Conservation (phyloP, 35 echinoderm and acorn worm genomes). For the Chiridota heheva region DNA sequence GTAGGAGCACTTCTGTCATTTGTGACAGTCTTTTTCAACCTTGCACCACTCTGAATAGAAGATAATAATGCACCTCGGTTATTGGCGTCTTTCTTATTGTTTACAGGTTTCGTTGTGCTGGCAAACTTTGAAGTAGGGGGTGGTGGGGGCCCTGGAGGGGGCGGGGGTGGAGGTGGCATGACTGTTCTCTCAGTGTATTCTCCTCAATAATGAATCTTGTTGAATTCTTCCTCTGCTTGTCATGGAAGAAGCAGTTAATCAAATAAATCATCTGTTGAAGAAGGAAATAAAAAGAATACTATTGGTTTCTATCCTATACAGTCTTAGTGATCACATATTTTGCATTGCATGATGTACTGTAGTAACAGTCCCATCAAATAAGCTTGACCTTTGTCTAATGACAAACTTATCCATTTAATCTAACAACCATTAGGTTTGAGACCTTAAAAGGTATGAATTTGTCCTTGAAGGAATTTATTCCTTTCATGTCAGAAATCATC, state of each 20-base stretch:
- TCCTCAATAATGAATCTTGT: not conserved
- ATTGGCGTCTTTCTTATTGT: slow-evolving; percentile 50
- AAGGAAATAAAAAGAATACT: not conserved
- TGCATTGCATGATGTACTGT: too few species aligned
- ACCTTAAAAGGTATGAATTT: too few species aligned
- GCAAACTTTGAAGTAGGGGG: slow-evolving; percentile 82
- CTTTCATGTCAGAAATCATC: too few species aligned
- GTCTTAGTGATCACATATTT: too few species aligned
- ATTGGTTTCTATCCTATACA: too few species aligned
- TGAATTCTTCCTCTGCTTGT: not conserved
- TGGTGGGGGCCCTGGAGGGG: slow-evolving; percentile 70
- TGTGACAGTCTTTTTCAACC: slow-evolving; percentile 81
- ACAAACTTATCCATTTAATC: too few species aligned
- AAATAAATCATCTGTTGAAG: not conserved
- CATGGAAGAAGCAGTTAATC: not conserved
- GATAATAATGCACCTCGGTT: slow-evolving; percentile 54
- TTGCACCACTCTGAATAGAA: slow-evolving; percentile 76
- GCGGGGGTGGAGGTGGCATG: slow-evolving; percentile 36
- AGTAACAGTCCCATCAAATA: too few species aligned
- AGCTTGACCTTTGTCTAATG: too few species aligned
- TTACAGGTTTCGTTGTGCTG: too few species aligned
- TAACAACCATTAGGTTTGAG: too few species aligned
- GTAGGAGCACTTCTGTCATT: slow-evolving; percentile 70
- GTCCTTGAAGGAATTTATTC: too few species aligned
- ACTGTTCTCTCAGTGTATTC: not conserved